Evolutionary conservation across 2,797 vertebrate genomes (phyloP).

Genomic region (Amniataba percoides): DNA sequence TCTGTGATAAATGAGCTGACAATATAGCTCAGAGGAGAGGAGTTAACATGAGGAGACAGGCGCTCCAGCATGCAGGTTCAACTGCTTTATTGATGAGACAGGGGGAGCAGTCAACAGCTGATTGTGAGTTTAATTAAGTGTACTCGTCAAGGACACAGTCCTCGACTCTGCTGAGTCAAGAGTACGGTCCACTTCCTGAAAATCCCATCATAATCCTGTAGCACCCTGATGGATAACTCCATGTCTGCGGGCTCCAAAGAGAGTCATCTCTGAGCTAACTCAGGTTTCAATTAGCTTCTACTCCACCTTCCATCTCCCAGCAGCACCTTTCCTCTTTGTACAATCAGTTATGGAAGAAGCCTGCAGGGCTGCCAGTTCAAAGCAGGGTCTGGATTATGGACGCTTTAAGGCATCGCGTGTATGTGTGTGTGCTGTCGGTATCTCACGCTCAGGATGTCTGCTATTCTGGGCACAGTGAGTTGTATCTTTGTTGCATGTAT

Average conservation of each 20-base stretch:
- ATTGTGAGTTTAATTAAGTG: constrained; percentile 72
- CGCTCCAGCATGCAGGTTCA: constrained; percentile 36
- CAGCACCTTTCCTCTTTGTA: constrained; percentile 36
- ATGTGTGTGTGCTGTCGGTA: constrained; percentile 7
- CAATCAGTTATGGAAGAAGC: constrained; percentile 40
- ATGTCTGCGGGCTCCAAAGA: constrained; percentile 33
- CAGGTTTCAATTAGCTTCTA: constrained; percentile 42
- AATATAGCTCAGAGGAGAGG: constrained; percentile 33
- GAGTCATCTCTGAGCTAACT: constrained; percentile 49
- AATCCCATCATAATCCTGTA: constrained; percentile 35
- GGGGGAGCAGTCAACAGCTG: constrained; percentile 66
- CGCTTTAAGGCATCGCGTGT: constrained; percentile 13
- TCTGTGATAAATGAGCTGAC: constrained; percentile 34
- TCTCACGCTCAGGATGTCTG: constrained; percentile 2
- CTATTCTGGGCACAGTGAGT: constrained; percentile 22
- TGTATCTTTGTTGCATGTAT: constrained; percentile 12
- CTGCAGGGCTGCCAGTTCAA: constrained; percentile 51
- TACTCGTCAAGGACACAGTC: constrained; percentile 68
- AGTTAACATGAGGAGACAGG: constrained; percentile 46
- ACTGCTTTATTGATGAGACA: constrained; percentile 66
- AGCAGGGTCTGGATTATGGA: constrained; percentile 47
- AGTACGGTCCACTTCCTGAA: constrained; percentile 48
- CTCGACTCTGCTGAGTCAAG: constrained; percentile 36
- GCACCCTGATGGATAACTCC: constrained; percentile 49
- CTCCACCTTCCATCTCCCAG: constrained; percentile 11